Conservation (phyloP, 2,113 vertebrate species). For the Charina bottae region DNA sequence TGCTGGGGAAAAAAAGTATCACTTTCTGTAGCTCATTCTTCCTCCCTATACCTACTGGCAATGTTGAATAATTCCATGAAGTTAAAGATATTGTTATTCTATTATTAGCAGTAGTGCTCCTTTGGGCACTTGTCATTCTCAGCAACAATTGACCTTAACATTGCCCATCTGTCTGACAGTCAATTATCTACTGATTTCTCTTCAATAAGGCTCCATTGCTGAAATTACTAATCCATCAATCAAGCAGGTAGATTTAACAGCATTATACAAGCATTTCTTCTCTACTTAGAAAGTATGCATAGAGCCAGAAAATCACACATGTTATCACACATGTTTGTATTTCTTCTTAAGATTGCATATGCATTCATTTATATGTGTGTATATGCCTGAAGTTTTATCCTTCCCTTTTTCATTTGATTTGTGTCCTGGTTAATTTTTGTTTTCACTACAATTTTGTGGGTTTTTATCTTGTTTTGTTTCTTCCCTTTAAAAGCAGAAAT, state of each 20-base stretch:
- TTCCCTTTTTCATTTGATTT: not conserved
- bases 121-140: constrained; percentile 68
- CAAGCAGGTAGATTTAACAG: constrained; percentile 71
- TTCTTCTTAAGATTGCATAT: not conserved
- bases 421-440: not conserved
- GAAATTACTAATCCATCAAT: constrained; percentile 75
- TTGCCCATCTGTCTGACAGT: constrained; percentile 75
- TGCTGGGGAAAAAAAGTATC: not conserved
- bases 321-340: no score
- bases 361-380: not conserved
- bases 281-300: constrained; percentile 37
- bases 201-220: constrained; percentile 69
- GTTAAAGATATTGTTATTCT: constrained; percentile 61
- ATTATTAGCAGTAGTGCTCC: constrained; percentile 72
- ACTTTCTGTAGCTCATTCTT: constrained; percentile 61
- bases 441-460: not conserved
- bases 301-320: constrained; percentile 30
- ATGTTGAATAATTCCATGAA: constrained; percentile 67
- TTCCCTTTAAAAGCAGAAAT: not conserved
- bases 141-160: constrained; percentile 74
- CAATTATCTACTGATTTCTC: constrained; percentile 77
- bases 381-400: not conserved
- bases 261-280: constrained; percentile 55
- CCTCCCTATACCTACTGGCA: constrained; percentile 28
- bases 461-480: not conserved